Conservation (phyloP, 2,113 vertebrate genomes). For the Isurus oxyrinchus region DNA sequence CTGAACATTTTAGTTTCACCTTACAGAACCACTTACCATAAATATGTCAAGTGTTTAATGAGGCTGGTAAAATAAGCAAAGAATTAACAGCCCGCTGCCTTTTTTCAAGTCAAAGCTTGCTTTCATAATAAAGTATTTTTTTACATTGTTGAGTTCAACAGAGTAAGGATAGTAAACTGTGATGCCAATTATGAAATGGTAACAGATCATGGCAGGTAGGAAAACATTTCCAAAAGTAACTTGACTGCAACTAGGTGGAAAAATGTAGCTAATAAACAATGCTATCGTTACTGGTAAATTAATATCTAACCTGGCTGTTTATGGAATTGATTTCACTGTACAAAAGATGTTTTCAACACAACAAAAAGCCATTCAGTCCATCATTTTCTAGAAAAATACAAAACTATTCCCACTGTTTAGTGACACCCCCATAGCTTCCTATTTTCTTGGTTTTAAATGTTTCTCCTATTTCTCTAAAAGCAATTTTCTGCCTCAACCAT, state of each 20-base stretch:
- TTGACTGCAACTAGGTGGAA: background rate
- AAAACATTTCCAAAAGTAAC: background rate
- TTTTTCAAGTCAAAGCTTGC: constrained; percentile 38
- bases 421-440: background rate
- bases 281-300: background rate
- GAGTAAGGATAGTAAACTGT: background rate
- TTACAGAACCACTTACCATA: background rate
- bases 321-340: background rate
- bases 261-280: background rate
- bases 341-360: background rate
- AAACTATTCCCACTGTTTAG: background rate
- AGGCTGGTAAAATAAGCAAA: constrained; percentile 38
- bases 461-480: background rate
- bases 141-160: background rate
- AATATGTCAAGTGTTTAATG: constrained; percentile 24
- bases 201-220: background rate
- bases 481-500: background rate
- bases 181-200: background rate
- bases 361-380: background rate
- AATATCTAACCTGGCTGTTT: background rate
- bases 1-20: constrained; percentile 37
- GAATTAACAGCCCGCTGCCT: background rate
- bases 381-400: background rate
- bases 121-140: constrained; percentile 34
- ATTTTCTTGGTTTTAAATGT: background rate